Conservation (phyloP, 1,140 invertebrate species). For the silkworm (Bombyx mori) region DNA sequence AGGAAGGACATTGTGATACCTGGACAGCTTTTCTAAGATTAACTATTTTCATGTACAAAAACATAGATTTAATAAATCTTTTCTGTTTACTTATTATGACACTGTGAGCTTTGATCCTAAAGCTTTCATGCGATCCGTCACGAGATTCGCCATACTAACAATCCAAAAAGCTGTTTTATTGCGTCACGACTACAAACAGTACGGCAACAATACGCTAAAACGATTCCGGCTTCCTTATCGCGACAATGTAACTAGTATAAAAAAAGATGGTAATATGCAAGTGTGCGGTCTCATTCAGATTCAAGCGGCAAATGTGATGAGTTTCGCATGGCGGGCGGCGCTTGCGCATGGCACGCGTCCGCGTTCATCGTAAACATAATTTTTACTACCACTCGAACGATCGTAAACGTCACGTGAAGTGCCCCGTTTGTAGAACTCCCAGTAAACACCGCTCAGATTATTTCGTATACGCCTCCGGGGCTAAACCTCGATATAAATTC, state of each 20-base stretch:
- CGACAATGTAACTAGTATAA: constrained; percentile 12
- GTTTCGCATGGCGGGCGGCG: constrained; percentile 29
- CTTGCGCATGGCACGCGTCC: constrained; percentile 33
- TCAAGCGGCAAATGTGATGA: constrained; percentile 37
- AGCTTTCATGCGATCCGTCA: too few species aligned
- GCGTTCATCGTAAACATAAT: constrained; percentile 60
- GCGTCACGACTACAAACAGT: too few species aligned
- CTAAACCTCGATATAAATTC: constrained; percentile 66
- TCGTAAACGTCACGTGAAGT: constrained; percentile 68
- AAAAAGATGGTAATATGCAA: constrained; percentile 3
- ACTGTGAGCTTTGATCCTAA: too few species aligned
- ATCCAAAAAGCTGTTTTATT: too few species aligned
- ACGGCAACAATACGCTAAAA: too few species aligned
- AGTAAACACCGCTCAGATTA: constrained; percentile 64
- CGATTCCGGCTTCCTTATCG: constrained; percentile 9
- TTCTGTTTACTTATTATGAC: too few species aligned
- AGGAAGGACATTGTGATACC: too few species aligned
- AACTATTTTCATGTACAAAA: too few species aligned
- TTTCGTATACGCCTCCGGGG: constrained; percentile 64
- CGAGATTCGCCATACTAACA: too few species aligned
- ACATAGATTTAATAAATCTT: too few species aligned
- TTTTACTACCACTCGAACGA: constrained; percentile 66
- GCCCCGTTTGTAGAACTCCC: constrained; percentile 64
- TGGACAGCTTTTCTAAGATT: too few species aligned
- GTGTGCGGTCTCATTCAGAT: constrained; percentile 32